These are phyloP conservation scores for Nineta flava DNA, from an alignment of 2,888 invertebrate genomes.

Conservation along the genomic window DNA sequence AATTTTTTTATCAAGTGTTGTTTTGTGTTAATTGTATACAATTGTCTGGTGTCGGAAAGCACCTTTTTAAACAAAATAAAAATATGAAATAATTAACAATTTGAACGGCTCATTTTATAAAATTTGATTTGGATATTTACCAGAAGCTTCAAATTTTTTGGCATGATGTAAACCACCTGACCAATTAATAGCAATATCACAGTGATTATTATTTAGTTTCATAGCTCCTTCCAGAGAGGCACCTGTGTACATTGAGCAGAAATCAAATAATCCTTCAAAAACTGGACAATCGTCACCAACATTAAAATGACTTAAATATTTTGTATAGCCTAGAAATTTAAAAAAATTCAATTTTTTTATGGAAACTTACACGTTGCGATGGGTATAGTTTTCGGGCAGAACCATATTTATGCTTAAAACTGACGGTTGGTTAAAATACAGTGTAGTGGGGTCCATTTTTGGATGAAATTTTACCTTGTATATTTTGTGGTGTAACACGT, in stretches of 20 bases:
- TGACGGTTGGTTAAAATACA: no score
- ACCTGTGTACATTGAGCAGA: slow-evolving; percentile 96
- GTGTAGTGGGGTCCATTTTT: no score
- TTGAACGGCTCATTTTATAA: no score
- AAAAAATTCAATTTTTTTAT: slow-evolving; percentile 19
- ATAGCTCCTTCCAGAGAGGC: slow-evolving; percentile 95
- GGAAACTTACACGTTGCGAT: no score
- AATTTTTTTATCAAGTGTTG: no score
- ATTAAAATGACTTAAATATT: slow-evolving; percentile 85
- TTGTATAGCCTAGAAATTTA: slow-evolving; percentile 53
- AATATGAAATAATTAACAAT: no score
- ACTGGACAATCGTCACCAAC: slow-evolving; percentile 97
- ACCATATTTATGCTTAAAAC: no score
- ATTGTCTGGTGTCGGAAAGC: no score
- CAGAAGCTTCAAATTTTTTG: slow-evolving; percentile 97
- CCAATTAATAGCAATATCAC: slow-evolving; percentile 99
- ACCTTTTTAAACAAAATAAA: no score
- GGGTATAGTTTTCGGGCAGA: no score
- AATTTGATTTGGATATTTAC: slow-evolving; percentile 19
- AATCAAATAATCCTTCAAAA: slow-evolving; percentile 94
- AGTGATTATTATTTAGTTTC: slow-evolving; percentile 84
- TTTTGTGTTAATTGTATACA: no score
- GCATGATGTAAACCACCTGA: slow-evolving; percentile 98
- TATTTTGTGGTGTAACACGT: slow-evolving; percentile 88
- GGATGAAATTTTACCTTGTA: slow-evolving; percentile 44